Base-by-base conservation (phyloP, 2,113 vertebrate genomes). In the Oncorhynchus masou region DNA sequence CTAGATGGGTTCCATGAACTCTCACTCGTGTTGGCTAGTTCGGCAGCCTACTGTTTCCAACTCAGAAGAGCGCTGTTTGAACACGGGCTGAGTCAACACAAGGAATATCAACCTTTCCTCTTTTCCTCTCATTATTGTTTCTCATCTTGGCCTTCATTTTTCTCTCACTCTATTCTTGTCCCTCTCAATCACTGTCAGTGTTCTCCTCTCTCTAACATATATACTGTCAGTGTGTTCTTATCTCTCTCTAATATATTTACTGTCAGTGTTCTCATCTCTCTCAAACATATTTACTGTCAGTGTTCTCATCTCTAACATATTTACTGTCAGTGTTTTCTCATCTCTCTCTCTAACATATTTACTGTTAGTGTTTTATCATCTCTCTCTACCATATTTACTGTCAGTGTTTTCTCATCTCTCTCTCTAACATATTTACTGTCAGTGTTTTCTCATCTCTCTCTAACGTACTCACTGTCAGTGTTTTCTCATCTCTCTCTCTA, bases 11-110 rank as follows among this genome's bases (percentile, higher is more conserved):
- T 64, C 57, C 68, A 73, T 62, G 20, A 79, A 71, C 27, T 64
- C 22, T 59, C 15, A 64, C 71, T 76, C 70, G 51, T 79, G 79
- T 80, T 68, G 68, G 67, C 29, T 67, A 68, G 31, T 48, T 57
- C 24, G 5, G 16, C 2, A 4, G 34, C 15, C 60, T n/a, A 9
- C 13, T 67, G 65, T 74, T 79, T 59, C 31, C n/a, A 5, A 34
- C 48, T 83, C 67, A 15, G n/a, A 24, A 6, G 59, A 31, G 22
- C 4, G 6, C 27, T 11, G 68, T 69, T 9, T 68, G 29, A 29
- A 5, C 25, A 27, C 29, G 24, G 65, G 29, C 27, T 13, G 25
- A 25, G 4, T 19, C 65, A 15, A 29, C 12, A 7, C 29, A 31
- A 31, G 24, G 2, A 13, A 27, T 16, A 29, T 67, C 24, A 27